These are phyloP conservation scores for Aspidapion aeneum DNA, from an alignment of 2,888 invertebrate genomes.

Conservation along the genomic window DNA sequence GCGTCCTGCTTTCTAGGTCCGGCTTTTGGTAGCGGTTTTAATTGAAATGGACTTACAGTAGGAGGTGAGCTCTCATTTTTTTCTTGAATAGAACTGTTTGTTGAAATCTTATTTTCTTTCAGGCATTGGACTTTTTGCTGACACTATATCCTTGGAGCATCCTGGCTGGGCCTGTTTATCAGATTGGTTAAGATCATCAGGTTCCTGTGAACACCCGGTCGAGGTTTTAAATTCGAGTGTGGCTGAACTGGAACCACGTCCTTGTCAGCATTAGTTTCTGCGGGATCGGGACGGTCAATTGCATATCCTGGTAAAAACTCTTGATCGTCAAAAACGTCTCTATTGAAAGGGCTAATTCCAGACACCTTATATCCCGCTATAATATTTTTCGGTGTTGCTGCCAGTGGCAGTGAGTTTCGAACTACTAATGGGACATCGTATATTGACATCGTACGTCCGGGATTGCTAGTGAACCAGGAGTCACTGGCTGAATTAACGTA, in stretches of 20 bases:
- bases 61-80: no score
- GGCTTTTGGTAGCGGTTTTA: no score
- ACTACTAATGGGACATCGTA: neutral
- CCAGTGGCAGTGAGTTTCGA: neutral
- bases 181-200: conserved; percentile 6
- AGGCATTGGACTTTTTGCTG: no score
- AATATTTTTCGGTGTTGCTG: conserved; percentile 5
- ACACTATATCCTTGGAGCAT: conserved; percentile 7
- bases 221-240: conserved; percentile 4
- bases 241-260: conserved; percentile 4
- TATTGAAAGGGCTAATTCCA: conserved; percentile 2
- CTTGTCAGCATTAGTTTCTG: neutral
- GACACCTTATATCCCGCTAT: conserved; percentile 1
- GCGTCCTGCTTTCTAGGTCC: no score
- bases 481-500: neutral
- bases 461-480: neutral
- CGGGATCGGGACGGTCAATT: conserved; percentile 4
- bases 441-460: neutral
- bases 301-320: neutral
- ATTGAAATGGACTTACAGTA: no score
- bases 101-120: no score
- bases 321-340: conserved; percentile 5
- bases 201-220: conserved; percentile 1
- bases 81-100: no score
- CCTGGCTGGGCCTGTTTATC: conserved; percentile 6